Evolutionary conservation across 2,888 invertebrate species (phyloP).

Genomic region (Penaeus monodon): DNA sequence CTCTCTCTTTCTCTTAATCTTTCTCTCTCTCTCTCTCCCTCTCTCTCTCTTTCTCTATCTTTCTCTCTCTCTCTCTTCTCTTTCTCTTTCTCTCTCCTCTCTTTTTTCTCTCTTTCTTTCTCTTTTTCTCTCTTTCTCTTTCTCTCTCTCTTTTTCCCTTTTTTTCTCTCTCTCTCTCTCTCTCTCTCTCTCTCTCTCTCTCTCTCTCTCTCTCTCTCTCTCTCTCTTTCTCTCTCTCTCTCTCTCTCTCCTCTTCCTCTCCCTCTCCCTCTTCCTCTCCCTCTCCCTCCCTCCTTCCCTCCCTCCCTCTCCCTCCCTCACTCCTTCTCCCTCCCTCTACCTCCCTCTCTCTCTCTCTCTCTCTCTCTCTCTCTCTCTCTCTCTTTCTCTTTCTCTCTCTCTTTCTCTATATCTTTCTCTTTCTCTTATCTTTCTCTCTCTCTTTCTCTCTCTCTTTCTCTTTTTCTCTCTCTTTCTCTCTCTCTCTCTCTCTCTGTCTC

Average conservation of each 20-base stretch:
- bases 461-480: too few species aligned
- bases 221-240: conserved; percentile 9
- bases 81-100: conserved; percentile 15
- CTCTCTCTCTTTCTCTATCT: neutral
- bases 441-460: neutral
- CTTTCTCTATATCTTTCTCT: neutral
- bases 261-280: too few species aligned
- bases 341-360: too few species aligned
- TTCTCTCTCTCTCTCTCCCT: conserved; percentile 25
- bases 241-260: too few species aligned
- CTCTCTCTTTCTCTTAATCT: conserved; percentile 8
- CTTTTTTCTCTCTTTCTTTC: neutral
- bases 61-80: conserved; percentile 3
- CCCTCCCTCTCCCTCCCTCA: too few species aligned
- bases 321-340: too few species aligned
- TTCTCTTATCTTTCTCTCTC: neutral
- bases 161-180: conserved; percentile 9
- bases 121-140: conserved; percentile 5
- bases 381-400: too few species aligned
- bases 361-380: too few species aligned
- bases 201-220: neutral
- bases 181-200: conserved; percentile 26
- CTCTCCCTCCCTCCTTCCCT: too few species aligned
- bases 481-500: too few species aligned
- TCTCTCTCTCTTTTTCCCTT: neutral